Conservation (phyloP, 2,888 invertebrate species). For the Chrysopilus asiliformis region DNA sequence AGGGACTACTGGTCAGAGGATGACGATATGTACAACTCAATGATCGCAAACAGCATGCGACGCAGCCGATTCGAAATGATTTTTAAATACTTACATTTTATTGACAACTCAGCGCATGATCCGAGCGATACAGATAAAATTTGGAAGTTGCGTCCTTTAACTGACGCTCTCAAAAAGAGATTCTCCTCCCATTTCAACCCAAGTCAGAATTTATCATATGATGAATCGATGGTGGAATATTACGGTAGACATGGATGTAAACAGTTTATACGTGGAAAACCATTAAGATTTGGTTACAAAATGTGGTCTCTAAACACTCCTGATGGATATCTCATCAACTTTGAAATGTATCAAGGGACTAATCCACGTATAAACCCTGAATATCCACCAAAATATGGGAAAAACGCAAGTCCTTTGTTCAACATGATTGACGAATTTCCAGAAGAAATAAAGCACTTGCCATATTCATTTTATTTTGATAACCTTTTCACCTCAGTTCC, state of each 20-base stretch:
- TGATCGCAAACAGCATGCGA: constrained; percentile 9
- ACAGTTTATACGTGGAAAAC: constrained; percentile 23
- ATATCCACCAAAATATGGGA: constrained; percentile 18
- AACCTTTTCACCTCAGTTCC: constrained; percentile 18
- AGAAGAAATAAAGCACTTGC: constrained; percentile 11
- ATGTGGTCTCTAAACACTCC: constrained; percentile 19
- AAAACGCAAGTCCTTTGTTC: too few relatives aligned
- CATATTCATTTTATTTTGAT: constrained; percentile 17
- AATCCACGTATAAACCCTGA: constrained; percentile 16
- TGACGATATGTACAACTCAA: constrained; percentile 1
- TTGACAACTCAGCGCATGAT: not conserved
- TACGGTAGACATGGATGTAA: constrained; percentile 24
- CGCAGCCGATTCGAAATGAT: constrained; percentile 11
- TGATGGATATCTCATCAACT: constrained; percentile 17
- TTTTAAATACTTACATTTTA: constrained; percentile 10
- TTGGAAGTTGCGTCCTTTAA: constrained; percentile 18
- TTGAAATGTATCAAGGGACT: constrained; percentile 21
- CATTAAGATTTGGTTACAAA: constrained; percentile 23
- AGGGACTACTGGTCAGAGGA: not conserved
- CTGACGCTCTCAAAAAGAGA: constrained; percentile 4
- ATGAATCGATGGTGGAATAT: constrained; percentile 25
- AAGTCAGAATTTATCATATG: constrained; percentile 15
- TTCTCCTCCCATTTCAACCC: not conserved
- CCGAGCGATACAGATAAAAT: constrained; percentile 18
- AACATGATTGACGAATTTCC: constrained; percentile 18